phyloP scores from a whole-genome alignment of 2,113 vertebrate species.

The Dissostichus mawsoni region DNA sequence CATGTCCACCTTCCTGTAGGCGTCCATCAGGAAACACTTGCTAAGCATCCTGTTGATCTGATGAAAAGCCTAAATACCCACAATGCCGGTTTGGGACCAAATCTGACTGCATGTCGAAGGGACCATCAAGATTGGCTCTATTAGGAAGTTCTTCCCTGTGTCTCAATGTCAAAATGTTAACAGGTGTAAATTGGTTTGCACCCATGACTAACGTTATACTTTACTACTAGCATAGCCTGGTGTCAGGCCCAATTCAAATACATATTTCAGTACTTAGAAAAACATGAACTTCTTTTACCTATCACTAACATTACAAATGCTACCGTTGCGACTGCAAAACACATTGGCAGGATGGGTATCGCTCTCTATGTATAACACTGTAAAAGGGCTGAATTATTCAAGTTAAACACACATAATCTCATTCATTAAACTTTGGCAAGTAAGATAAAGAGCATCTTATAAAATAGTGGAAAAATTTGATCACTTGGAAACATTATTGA shows the following conservation, averaged over 20 bases:
- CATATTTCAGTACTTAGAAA: too few species aligned
- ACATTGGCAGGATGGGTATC: background rate
- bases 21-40: constrained; percentile 73
- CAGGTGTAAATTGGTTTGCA: constrained; percentile 1
- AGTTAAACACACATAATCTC: background rate
- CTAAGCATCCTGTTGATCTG: constrained; percentile 73
- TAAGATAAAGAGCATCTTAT: background rate
- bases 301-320: background rate
- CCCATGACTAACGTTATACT: background rate
- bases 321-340: background rate
- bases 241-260: background rate
- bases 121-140: constrained; percentile 1
- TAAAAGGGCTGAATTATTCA: background rate
- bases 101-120: constrained; percentile 30
- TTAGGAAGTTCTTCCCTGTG: constrained; percentile 12
- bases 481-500: background rate
- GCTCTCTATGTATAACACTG: too few species aligned
- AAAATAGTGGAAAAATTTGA: background rate
- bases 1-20: constrained; percentile 71
- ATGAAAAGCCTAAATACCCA: constrained; percentile 60
- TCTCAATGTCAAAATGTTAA: background rate
- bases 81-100: constrained; percentile 19
- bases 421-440: background rate
- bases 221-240: background rate
- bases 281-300: background rate